These are phyloP conservation scores for Phlogophora meticulosa DNA, from an alignment of 2,888 invertebrate species.

Conservation along the genomic window DNA sequence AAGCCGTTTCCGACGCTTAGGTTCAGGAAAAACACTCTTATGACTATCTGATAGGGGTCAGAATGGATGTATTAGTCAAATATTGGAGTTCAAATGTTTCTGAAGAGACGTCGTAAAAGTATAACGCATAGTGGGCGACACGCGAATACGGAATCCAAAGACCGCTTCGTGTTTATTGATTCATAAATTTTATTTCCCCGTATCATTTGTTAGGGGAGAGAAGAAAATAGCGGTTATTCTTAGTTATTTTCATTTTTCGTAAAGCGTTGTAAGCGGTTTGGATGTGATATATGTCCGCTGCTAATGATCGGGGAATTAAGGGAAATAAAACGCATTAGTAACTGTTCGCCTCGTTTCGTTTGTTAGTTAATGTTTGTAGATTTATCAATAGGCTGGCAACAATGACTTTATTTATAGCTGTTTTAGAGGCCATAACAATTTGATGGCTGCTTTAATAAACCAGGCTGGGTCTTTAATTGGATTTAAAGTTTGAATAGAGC, in stretches of 20 bases:
- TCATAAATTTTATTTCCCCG: constrained; percentile 65
- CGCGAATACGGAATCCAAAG: constrained; percentile 60
- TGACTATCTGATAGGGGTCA: constrained; percentile 29
- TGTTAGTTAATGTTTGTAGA: constrained; percentile 21
- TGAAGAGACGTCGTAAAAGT: constrained; percentile 61
- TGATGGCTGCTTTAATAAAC: constrained; percentile 24
- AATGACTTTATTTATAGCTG: constrained; percentile 33
- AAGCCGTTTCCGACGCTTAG: constrained; percentile 15
- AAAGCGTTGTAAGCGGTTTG: constrained; percentile 54
- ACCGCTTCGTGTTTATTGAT: constrained; percentile 66
- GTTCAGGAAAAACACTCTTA: constrained; percentile 35
- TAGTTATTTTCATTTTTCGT: constrained; percentile 57
- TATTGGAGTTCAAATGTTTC: constrained; percentile 59
- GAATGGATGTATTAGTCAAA: constrained; percentile 16
- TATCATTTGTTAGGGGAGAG: constrained; percentile 57
- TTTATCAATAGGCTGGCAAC: constrained; percentile 29
- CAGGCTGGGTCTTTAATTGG: constrained; percentile 18
- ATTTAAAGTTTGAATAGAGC: constrained; percentile 13
- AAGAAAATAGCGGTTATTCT: constrained; percentile 52
- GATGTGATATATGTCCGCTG: constrained; percentile 49
- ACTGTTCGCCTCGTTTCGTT: constrained; percentile 23
- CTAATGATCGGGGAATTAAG: constrained; percentile 61
- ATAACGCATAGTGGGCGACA: constrained; percentile 60
- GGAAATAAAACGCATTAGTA: constrained; percentile 50
- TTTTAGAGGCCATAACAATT: constrained; percentile 38